Percentiles rank a stretch among this genome's conserved stretches.
phyloP scores from a whole-genome alignment of 2,888 invertebrate species.

The Pseudeuparius sepicola region DNA sequence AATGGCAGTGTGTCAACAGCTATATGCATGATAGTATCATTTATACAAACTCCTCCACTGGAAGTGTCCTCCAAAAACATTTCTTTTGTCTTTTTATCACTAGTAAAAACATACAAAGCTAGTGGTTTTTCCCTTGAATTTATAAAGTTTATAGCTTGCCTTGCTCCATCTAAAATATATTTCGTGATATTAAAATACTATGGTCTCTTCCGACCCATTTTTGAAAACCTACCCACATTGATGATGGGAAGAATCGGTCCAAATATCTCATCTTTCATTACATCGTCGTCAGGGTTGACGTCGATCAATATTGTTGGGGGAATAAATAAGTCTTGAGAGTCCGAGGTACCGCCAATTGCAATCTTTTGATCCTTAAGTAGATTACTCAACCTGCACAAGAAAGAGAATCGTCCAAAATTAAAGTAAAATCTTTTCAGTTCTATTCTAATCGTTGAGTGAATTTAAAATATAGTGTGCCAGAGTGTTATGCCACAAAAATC shows the following conservation, averaged over 20 bases:
- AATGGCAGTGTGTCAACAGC: conserved; percentile 88
- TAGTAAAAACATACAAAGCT: conserved; percentile 78
- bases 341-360: conserved; percentile 67
- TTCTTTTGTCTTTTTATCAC: conserved; percentile 44
- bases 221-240: conserved; percentile 40
- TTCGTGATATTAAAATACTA: too few species aligned
- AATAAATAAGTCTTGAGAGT: conserved; percentile 69
- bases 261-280: conserved; percentile 93
- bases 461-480: too few species aligned
- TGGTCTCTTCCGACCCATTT: conserved; percentile 82
- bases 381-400: conserved; percentile 41
- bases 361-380: conserved; percentile 61
- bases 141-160: conserved; percentile 86
- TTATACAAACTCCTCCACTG: conserved; percentile 72
- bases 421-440: too few species aligned
- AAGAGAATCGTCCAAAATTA: background rate
- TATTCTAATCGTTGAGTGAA: too few species aligned
- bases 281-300: conserved; percentile 61
- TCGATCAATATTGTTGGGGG: conserved; percentile 76
- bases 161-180: conserved; percentile 70
- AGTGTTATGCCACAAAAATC: too few species aligned
- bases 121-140: conserved; percentile 85
- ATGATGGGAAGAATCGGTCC: conserved; percentile 78
- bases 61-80: conserved; percentile 61
- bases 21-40: conserved; percentile 79